A percentile compares a stretch with the other conserved stretches of the same genome.
phyloP scores from a whole-genome alignment of 2,888 invertebrate genomes.

The Eupelmus urozonus region DNA sequence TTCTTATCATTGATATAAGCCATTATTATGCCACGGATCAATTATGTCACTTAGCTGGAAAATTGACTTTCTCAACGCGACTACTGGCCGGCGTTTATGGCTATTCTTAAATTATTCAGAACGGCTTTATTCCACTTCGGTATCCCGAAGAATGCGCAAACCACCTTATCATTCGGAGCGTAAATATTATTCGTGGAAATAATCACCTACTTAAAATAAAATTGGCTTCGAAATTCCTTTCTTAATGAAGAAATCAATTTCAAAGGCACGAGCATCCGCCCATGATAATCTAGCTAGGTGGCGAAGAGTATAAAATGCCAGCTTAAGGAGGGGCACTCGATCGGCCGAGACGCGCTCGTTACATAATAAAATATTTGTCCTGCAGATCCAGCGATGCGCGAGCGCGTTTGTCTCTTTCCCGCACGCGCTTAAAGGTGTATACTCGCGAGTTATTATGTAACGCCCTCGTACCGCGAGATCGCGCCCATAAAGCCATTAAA shows the following conservation, averaged over 20 bases:
- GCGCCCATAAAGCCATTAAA: constrained; percentile 22
- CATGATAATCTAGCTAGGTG: too few relatives aligned
- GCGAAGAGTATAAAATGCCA: neutral
- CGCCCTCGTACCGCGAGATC: neutral
- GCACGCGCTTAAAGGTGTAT: neutral
- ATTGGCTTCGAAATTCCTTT: too few relatives aligned
- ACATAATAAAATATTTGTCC: constrained; percentile 49
- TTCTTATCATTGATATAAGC: neutral
- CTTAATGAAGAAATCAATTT: too few relatives aligned
- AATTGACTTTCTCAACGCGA: neutral
- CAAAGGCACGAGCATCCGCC: too few relatives aligned
- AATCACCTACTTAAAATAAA: too few relatives aligned
- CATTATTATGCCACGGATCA: neutral
- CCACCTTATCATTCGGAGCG: too few relatives aligned
- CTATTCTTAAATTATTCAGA: too few relatives aligned
- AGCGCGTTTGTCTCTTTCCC: constrained; percentile 3
- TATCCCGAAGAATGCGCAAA: too few relatives aligned
- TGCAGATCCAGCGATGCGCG: constrained; percentile 34
- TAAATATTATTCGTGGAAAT: too few relatives aligned
- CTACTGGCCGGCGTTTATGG: too few relatives aligned
- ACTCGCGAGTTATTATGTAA: constrained; percentile 22
- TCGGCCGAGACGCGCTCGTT: constrained; percentile 43
- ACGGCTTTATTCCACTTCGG: too few relatives aligned
- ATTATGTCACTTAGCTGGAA: too few relatives aligned
- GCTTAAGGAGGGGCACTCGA: neutral